Percentiles rank a stretch among this genome's conserved stretches.
Evolutionary conservation across 2,113 vertebrate genomes (phyloP).

Genomic region (Anarrhichthys ocellatus): DNA sequence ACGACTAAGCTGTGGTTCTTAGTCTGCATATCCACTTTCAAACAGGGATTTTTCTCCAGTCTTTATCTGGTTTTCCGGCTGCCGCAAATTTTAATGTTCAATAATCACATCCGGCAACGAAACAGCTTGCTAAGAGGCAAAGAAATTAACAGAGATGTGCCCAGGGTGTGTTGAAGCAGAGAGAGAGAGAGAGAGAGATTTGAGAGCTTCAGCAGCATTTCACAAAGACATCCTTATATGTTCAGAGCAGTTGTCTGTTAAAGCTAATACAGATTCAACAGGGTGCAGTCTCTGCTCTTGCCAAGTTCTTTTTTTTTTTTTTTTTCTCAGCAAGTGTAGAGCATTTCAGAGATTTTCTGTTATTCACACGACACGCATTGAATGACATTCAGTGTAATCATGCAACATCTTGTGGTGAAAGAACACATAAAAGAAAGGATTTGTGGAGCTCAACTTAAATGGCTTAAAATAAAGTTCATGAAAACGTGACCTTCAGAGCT

Average conservation of each 20-base stretch:
- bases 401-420: slow-evolving; percentile 66
- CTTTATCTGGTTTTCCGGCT: slow-evolving; percentile 64
- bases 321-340: slow-evolving; percentile 18
- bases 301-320: slow-evolving; percentile 46
- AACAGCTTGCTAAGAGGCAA: slow-evolving; percentile 45
- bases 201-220: slow-evolving; percentile 52
- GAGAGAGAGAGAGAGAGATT: slow-evolving; percentile 48
- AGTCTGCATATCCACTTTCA: slow-evolving; percentile 63
- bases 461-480: slow-evolving; percentile 75
- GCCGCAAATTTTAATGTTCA: slow-evolving; percentile 53
- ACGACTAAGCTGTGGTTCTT: slow-evolving; percentile 55
- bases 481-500: slow-evolving; percentile 75
- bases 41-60: slow-evolving; percentile 52
- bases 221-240: slow-evolving; percentile 65
- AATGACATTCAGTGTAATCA: slow-evolving; percentile 68
- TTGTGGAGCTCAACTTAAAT: slow-evolving; percentile 69
- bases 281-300: slow-evolving; percentile 42
- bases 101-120: slow-evolving; percentile 64
- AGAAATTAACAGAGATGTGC: slow-evolving; percentile 35
- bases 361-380: slow-evolving; percentile 29
- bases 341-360: slow-evolving; percentile 50
- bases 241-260: slow-evolving; percentile 54
- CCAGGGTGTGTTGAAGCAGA: slow-evolving; percentile 42
- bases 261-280: slow-evolving; percentile 74
- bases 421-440: slow-evolving; percentile 66